Conservation (phyloP, 1,140 invertebrate genomes). For the Brachionus paranguensis region DNA sequence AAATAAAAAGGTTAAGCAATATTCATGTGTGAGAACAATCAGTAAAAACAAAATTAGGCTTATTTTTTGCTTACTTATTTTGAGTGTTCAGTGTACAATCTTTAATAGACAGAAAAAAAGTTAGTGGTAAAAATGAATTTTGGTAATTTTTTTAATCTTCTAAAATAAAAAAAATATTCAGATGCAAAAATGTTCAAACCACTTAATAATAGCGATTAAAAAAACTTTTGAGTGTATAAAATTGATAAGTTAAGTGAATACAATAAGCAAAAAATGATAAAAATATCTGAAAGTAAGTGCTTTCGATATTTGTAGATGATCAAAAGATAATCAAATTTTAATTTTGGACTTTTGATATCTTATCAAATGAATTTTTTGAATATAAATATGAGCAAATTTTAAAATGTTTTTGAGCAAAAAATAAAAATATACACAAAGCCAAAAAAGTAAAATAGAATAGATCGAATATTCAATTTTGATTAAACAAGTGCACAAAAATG, state of each 20-base stretch:
- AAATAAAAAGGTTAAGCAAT: too few relatives aligned
- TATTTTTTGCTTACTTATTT: too few relatives aligned
- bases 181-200: neutral
- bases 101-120: neutral
- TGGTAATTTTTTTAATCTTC: neutral
- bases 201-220: neutral
- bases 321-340: neutral
- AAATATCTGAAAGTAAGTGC: neutral
- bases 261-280: neutral
- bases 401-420: neutral
- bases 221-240: neutral
- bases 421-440: neutral
- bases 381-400: neutral
- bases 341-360: neutral
- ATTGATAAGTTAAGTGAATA: neutral
- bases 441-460: neutral
- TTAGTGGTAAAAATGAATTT: neutral
- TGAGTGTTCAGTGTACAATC: neutral
- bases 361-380: neutral
- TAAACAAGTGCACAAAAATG: neutral
- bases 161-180: neutral
- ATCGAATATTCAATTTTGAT: neutral
- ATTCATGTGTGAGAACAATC: too few relatives aligned
- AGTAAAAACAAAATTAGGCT: too few relatives aligned
- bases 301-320: neutral